Evolutionary conservation across 2,113 vertebrate genomes (phyloP), one percentile per base, ranked within the genome.

Genomic region (Murina feae): DNA sequence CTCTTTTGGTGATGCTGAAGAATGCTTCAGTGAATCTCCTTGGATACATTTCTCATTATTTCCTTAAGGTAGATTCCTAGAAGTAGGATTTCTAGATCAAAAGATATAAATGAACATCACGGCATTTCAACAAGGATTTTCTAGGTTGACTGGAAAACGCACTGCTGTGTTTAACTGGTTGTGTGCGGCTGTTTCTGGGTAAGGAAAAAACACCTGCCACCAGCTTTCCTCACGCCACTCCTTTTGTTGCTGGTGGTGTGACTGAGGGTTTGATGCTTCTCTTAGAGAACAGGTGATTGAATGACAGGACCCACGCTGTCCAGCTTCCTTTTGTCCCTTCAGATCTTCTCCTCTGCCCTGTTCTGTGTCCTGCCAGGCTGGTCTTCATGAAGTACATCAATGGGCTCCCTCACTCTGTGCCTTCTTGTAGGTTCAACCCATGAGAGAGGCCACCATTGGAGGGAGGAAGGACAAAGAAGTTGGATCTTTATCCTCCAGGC

Each of bases 61-160:
- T 86, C 18, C 68, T 81, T 89, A 79, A 91, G 89, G 65, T 72
- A 79, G 55, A 90, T 78, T 58, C 35, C 75, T 85, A 83, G 39
- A 84, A 85, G 35, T 39, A 55, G 32, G 35, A 86, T 78, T 78
- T 92, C 82, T 80, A 74, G 63, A 90, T 37, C 28, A 65, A 75
- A 91, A 42, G 60, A 28, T 35, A 25, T 23, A 95, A 95, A 89
- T 49, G 66, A 92, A 23, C 53, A 80, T 55, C 12, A 7, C 4
- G 9, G 87, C 39, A 89, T 68, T 89, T 58, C 80, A 69, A 65
- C 35, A 47, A 63, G 63, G 18, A 44, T 83, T 80, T 66, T 86
- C 44, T 79, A 53, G 30, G 44, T 35, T 71, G 58, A 63, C 2
- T 75, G 75, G 91, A 80, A 91, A 75, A 49, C 35, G n/a, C 5